Conservation (phyloP, 2,888 invertebrate genomes). For the Tetramorium bicarinatum region DNA sequence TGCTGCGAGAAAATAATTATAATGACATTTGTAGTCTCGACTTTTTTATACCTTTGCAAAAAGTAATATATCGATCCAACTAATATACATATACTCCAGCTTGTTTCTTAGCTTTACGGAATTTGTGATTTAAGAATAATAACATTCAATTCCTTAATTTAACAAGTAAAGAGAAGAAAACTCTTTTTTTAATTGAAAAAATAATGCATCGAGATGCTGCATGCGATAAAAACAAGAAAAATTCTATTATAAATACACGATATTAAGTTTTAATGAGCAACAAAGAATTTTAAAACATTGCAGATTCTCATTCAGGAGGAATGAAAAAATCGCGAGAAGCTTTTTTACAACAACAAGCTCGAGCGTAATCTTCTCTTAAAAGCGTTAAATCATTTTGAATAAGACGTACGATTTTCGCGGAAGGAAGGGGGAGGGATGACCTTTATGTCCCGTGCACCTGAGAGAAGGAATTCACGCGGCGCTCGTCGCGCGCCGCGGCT, state of each 20-base stretch:
- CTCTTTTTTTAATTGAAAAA: neutral
- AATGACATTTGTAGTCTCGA: neutral
- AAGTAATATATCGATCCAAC: neutral
- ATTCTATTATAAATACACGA: neutral
- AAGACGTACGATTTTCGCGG: constrained; percentile 17
- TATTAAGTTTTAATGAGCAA: neutral
- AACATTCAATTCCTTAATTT: neutral
- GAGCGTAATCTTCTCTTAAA: neutral
- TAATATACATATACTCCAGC: neutral
- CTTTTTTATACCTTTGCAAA: neutral
- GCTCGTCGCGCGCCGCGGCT: constrained; percentile 54
- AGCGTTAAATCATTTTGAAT: neutral
- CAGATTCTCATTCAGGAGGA: neutral
- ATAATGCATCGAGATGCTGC: no score
- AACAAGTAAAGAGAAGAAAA: neutral
- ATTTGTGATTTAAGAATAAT: neutral
- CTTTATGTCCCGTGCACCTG: constrained; percentile 29
- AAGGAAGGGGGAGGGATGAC: neutral
- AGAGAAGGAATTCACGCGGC: constrained; percentile 55
- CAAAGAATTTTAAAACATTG: neutral
- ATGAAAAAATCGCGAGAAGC: neutral
- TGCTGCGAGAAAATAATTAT: neutral
- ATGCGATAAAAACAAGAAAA: neutral
- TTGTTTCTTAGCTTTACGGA: neutral
- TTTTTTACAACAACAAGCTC: no score